Evolutionary conservation across 2,797 vertebrate species (phyloP).

Genomic region (Chelmon rostratus): DNA sequence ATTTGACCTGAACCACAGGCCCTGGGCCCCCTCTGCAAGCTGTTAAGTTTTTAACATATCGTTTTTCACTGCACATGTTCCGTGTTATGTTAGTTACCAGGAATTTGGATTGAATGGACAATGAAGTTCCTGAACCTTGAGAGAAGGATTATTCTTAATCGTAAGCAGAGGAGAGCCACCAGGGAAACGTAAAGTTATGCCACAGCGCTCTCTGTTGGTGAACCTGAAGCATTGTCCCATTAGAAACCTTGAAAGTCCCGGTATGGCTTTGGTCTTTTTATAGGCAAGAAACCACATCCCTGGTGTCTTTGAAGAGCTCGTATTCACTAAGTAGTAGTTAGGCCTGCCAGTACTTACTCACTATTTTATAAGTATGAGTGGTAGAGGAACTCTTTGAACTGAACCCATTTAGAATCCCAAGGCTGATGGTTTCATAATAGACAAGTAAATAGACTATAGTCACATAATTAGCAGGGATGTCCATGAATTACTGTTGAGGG

Average conservation of each 20-base stretch:
- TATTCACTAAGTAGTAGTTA: conserved; percentile 84
- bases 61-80: conserved; percentile 84
- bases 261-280: conserved; percentile 82
- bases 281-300: conserved; percentile 82
- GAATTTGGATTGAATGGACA: conserved; percentile 82
- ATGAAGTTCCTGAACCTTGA: conserved; percentile 83
- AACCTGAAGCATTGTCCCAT: conserved; percentile 39
- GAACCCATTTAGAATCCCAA: conserved; percentile 72
- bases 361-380: conserved; percentile 80
- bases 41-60: conserved; percentile 84
- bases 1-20: conserved; percentile 77
- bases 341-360: conserved; percentile 79
- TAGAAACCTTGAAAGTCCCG: conserved; percentile 52
- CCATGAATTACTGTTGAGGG: conserved; percentile 60
- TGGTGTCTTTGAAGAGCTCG: conserved; percentile 79
- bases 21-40: conserved; percentile 79
- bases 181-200: conserved; percentile 53
- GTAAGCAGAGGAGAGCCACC: conserved; percentile 68
- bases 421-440: conserved; percentile 78
- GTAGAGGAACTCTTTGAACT: conserved; percentile 80
- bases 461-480: conserved; percentile 76
- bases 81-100: conserved; percentile 81
- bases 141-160: conserved; percentile 78
- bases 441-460: conserved; percentile 73
- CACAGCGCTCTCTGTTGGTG: conserved; percentile 79